These are phyloP conservation scores for Lagorchestes hirsutus DNA, from an alignment of 2,797 vertebrate genomes.

Conservation along the genomic window DNA sequence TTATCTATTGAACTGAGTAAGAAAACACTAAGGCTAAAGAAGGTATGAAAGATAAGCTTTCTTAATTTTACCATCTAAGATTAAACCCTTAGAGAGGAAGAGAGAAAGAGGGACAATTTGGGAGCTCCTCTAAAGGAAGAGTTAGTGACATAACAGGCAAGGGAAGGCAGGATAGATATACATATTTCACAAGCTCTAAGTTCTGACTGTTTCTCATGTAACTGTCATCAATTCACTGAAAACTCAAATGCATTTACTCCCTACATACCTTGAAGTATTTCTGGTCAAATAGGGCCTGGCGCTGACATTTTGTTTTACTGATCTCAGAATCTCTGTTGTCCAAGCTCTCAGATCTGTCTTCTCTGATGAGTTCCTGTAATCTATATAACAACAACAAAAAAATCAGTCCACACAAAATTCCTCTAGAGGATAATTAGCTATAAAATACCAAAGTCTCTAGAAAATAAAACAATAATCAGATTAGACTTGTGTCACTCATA, in stretches of 20 bases:
- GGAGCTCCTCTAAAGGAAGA: neutral
- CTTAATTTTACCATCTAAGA: neutral
- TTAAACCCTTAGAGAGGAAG: neutral
- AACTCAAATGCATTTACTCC: neutral
- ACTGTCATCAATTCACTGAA: conserved; percentile 11
- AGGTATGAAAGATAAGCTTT: neutral
- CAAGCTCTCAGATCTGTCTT: conserved; percentile 65
- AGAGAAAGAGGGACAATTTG: neutral
- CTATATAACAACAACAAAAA: conserved; percentile 66
- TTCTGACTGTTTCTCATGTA: neutral
- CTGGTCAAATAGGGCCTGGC: conserved; percentile 80
- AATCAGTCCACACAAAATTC: conserved; percentile 53
- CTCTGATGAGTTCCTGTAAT: conserved; percentile 51
- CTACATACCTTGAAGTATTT: conserved; percentile 84
- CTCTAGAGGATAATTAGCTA: conserved; percentile 10
- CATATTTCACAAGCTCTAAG: neutral
- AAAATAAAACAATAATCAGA: neutral
- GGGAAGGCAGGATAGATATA: conserved; percentile 25
- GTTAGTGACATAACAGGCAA: neutral
- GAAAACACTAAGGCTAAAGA: neutral
- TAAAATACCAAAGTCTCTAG: neutral
- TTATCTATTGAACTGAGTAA: neutral
- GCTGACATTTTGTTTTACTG: conserved; percentile 52
- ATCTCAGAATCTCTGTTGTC: conserved; percentile 76
- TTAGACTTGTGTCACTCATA: neutral